Base-by-base conservation (phyloP, 2,888 invertebrate genomes). In the Piscicola geometra region DNA sequence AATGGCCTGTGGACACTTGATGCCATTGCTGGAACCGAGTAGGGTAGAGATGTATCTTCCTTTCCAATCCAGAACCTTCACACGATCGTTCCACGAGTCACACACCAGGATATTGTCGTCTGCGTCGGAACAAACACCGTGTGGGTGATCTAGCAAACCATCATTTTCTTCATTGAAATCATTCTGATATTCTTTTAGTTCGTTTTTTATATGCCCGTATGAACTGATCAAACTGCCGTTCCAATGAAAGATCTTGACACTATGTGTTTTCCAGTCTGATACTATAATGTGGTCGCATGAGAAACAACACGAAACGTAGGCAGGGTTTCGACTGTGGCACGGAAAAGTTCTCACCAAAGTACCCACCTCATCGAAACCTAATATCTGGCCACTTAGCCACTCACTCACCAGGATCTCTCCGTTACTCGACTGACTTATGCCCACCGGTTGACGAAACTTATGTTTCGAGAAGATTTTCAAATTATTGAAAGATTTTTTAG, bases 21-120 rank as follows among this genome's bases (percentile, higher is more conserved):
- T 47, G 1, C 79, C 79, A 35, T 80, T 79, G 5, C 77, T 75
- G 30, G 71, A 73, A 15, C 41, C 75, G 41, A 79, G 76, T 1
- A 80, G 77, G 72, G 69, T 76, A 1, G 76, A 33, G 30, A 77
- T 28, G 70, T 76, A 78, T 28, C 56, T 28, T 0, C 79, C 80
- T 32, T 80, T 77, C 67, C 75, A 73, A 1, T 77, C 71, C 67
- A 80, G 32, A 33, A 80, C 35, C 68, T 77, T 76, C 30, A 80
- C 60, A 15, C 80, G 66, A 72, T 80, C 79, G 76, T 80, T 80
- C 79, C 80, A 80, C 35, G 80, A 79, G 77, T 79, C 79, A 30
- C 79, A 79, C 41, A 81, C 73, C 50, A 80, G 36, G 15, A 80
- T 70, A 47, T 79, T 76, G 36, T 78, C 79, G 50, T 77, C 77